Percentiles rank a stretch among this genome's conserved stretches.
Conservation (phyloP, 2,797 vertebrate species). For the Nothura maculosa region DNA sequence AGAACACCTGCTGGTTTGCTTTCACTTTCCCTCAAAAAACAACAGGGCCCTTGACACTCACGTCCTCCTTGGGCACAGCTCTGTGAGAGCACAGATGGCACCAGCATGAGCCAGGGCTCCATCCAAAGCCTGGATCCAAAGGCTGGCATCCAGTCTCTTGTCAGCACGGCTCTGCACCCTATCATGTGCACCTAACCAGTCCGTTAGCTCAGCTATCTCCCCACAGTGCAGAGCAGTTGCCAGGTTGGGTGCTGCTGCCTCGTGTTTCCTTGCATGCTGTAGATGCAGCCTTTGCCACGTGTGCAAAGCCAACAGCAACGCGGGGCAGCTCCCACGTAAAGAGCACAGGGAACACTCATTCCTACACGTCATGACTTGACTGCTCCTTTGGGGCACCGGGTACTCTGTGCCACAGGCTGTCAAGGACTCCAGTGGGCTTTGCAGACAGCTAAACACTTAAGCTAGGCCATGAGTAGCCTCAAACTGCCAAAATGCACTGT, state of each 20-base stretch:
- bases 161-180: neutral
- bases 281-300: fast-evolving
- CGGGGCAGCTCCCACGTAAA: neutral
- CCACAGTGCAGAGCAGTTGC: neutral
- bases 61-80: neutral
- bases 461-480: neutral
- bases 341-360: neutral
- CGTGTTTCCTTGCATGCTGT: neutral
- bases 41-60: neutral
- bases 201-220: neutral
- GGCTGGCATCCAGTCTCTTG: neutral
- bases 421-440: neutral
- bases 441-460: constrained; percentile 22
- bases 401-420: neutral
- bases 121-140: neutral
- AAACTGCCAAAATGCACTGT: neutral
- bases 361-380: neutral
- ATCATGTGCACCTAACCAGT: neutral
- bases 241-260: neutral
- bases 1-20: neutral
- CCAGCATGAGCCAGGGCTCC: neutral
- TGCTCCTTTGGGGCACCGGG: neutral
- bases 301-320: fast-evolving
- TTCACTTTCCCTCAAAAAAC: neutral
- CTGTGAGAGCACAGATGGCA: neutral